These are phyloP conservation scores for Rhinichthys klamathensis DNA, from an alignment of 2,113 vertebrate species.

Conservation along the genomic window DNA sequence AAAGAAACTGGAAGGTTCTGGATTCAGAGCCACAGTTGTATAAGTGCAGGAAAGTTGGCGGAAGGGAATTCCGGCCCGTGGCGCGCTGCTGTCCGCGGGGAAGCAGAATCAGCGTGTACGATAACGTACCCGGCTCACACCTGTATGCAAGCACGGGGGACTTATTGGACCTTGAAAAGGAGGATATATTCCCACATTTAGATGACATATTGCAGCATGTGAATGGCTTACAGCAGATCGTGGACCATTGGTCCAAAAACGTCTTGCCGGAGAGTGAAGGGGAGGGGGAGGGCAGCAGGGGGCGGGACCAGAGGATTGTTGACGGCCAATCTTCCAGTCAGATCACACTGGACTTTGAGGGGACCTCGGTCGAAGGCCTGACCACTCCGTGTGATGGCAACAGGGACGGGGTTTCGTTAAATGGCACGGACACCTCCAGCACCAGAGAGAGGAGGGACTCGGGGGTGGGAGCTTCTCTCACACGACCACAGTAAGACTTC, in stretches of 20 bases:
- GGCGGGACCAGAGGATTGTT: constrained; percentile 70
- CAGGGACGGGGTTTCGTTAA: constrained; percentile 87
- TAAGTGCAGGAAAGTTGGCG: constrained; percentile 49
- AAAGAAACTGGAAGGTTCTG: constrained; percentile 76
- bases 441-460: constrained; percentile 93
- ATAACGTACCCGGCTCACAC: constrained; percentile 95
- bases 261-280: constrained; percentile 78
- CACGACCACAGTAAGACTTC: constrained; percentile 84
- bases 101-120: constrained; percentile 83
- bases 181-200: constrained; percentile 88
- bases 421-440: constrained; percentile 85
- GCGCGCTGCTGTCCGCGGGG: constrained; percentile 80
- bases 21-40: constrained; percentile 41
- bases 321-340: constrained; percentile 76
- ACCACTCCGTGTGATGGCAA: constrained; percentile 89
- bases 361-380: constrained; percentile 85
- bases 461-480: constrained; percentile 93
- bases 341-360: constrained; percentile 89
- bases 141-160: constrained; percentile 96
- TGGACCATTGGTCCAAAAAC: constrained; percentile 90
- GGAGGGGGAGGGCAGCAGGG: constrained; percentile 59
- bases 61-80: constrained; percentile 60
- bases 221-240: constrained; percentile 88
- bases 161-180: constrained; percentile 90
- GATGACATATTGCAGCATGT: constrained; percentile 94